These are phyloP conservation scores for Centrocercus urophasianus DNA, from an alignment of 2,113 vertebrate species.

Conservation along the genomic window DNA sequence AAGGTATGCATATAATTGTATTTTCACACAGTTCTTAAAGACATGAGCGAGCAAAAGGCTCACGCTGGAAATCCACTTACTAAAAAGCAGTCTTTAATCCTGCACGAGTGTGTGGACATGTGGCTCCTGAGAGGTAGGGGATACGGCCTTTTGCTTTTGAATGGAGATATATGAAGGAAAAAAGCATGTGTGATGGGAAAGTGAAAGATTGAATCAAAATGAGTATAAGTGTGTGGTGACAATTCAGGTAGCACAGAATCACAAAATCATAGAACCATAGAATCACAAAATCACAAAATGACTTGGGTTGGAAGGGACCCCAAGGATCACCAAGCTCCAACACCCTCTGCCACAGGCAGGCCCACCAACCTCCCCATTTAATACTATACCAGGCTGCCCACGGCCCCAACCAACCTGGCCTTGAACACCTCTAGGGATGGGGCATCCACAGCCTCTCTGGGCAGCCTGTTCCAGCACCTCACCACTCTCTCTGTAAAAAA, in stretches of 20 bases:
- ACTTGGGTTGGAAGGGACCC: too few species aligned
- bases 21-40: conserved; percentile 9
- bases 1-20: conserved; percentile 8
- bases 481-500: too few species aligned
- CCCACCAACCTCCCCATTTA: too few species aligned
- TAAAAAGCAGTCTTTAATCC: background rate
- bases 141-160: background rate
- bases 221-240: background rate
- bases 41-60: background rate
- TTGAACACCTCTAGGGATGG: too few species aligned
- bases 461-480: too few species aligned
- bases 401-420: too few species aligned
- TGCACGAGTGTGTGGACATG: background rate
- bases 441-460: too few species aligned
- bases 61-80: background rate
- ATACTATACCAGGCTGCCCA: too few species aligned
- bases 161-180: background rate
- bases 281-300: too few species aligned
- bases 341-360: too few species aligned
- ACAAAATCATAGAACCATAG: too few species aligned
- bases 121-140: background rate
- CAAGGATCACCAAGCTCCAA: too few species aligned
- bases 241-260: background rate
- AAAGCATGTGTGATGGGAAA: background rate
- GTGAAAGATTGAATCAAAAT: background rate